Percentiles rank a stretch among this genome's conserved stretches.
Evolutionary conservation across 2,113 vertebrate species (phyloP).

Genomic region (Genyomyrus donnyi): DNA sequence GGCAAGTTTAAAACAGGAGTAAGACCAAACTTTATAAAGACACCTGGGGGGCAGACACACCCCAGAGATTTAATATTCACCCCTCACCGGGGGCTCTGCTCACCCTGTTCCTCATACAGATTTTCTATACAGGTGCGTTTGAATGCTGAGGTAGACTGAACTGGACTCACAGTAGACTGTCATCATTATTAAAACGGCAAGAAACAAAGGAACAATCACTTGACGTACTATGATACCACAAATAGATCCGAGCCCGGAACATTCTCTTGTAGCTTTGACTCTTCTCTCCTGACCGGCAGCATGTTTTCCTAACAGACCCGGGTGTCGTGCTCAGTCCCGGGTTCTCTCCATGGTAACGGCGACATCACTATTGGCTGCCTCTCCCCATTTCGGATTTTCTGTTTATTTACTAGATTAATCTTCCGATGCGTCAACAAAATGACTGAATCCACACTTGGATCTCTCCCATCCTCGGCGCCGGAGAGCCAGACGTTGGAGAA

Average conservation of each 20-base stretch:
- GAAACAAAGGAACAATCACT: not conserved
- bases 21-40: not conserved
- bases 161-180: not conserved
- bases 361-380: not conserved
- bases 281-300: not conserved
- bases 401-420: constrained; percentile 19
- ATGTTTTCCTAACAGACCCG: not conserved
- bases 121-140: not conserved
- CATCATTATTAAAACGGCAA: not conserved
- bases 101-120: not conserved
- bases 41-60: not conserved
- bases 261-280: not conserved
- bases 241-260: not conserved
- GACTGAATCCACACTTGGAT: not conserved
- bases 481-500: not conserved
- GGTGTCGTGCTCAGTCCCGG: not conserved
- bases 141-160: not conserved
- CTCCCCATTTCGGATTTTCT: not conserved
- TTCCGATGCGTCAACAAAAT: not conserved
- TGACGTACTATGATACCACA: not conserved
- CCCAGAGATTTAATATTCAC: not conserved
- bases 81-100: not conserved
- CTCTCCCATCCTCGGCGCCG: not conserved
- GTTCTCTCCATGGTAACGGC: not conserved
- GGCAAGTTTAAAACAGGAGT: not conserved